Conservation (phyloP, 2,113 vertebrate genomes). For the Pongo abelii region DNA sequence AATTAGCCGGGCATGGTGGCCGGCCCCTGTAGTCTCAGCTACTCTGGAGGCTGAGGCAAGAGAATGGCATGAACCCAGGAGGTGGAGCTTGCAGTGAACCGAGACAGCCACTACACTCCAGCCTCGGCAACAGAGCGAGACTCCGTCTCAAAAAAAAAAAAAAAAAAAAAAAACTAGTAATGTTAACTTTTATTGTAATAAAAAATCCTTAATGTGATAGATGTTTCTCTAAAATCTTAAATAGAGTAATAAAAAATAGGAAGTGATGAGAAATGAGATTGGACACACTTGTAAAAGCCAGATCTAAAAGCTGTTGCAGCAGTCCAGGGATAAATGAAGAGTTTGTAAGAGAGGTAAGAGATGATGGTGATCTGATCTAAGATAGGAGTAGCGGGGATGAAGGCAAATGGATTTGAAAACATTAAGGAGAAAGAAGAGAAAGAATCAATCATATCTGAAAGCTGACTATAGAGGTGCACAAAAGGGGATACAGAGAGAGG, state of each 20-base stretch:
- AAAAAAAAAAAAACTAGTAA: neutral
- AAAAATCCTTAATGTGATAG: neutral
- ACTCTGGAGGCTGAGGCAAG: no score
- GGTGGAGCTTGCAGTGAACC: no score
- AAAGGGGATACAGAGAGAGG: neutral
- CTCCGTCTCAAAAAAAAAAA: no score
- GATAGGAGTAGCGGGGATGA: neutral
- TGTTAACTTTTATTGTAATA: neutral
- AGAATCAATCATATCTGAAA: neutral
- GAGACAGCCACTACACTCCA: no score
- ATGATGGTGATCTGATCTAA: neutral
- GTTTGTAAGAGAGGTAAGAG: neutral
- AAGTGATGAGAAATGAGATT: neutral
- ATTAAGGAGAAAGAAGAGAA: neutral
- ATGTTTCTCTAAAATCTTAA: conserved; percentile 24
- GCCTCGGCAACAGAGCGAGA: no score
- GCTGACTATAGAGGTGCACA: neutral
- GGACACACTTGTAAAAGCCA: neutral
- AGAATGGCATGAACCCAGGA: no score
- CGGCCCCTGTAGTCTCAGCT: no score
- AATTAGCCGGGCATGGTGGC: no score
- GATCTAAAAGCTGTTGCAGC: no score
- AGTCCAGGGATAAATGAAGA: neutral
- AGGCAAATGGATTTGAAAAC: neutral
- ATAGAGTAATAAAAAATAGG: conserved; percentile 5